Percentiles rank a stretch among this genome's conserved stretches.
These are phyloP conservation scores for Dynastes grantii DNA, from an alignment of 2,888 invertebrate species.

Conservation along the genomic window DNA sequence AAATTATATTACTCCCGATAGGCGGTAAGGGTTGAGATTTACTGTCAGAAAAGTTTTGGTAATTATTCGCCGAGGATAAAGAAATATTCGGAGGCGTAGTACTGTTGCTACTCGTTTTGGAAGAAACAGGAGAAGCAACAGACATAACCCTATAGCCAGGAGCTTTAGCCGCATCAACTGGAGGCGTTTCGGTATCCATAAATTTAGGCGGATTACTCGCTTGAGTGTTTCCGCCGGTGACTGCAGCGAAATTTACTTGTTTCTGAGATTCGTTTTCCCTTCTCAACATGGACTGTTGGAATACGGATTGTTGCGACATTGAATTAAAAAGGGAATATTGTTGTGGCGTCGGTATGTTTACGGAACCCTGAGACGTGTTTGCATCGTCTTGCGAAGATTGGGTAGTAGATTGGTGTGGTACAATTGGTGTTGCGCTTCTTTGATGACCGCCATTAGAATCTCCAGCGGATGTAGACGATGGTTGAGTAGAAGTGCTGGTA, in stretches of 20 bases:
- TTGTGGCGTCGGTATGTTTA: slow-evolving; percentile 71
- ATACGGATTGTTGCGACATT: slow-evolving; percentile 76
- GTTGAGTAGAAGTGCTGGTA: slow-evolving; percentile 58
- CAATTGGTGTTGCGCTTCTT: slow-evolving; percentile 68
- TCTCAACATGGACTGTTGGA: slow-evolving; percentile 78
- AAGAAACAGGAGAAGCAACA: slow-evolving; percentile 84
- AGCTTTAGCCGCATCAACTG: slow-evolving; percentile 90
- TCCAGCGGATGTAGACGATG: slow-evolving; percentile 62
- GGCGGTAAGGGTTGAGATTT: slow-evolving; percentile 64
- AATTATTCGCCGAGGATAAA: slow-evolving; percentile 58
- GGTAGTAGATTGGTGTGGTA: slow-evolving; percentile 67
- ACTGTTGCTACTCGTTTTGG: slow-evolving; percentile 74
- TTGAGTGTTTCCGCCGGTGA: slow-evolving; percentile 73
- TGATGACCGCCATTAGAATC: slow-evolving; percentile 58
- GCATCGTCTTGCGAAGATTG: slow-evolving; percentile 63
- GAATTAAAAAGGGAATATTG: slow-evolving; percentile 92
- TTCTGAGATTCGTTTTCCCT: slow-evolving; percentile 74
- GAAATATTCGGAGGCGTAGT: slow-evolving; percentile 73
- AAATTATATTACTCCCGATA: slow-evolving; percentile 66
- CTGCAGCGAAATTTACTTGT: slow-evolving; percentile 82
- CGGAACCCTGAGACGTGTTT: slow-evolving; percentile 60
- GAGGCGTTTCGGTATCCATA: slow-evolving; percentile 73
- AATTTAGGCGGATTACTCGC: slow-evolving; percentile 68
- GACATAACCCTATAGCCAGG: slow-evolving; percentile 90
- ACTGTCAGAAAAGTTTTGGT: slow-evolving; percentile 64